phyloP scores from a whole-genome alignment of 2,797 vertebrate species.

The Chiloscyllium punctatum region DNA sequence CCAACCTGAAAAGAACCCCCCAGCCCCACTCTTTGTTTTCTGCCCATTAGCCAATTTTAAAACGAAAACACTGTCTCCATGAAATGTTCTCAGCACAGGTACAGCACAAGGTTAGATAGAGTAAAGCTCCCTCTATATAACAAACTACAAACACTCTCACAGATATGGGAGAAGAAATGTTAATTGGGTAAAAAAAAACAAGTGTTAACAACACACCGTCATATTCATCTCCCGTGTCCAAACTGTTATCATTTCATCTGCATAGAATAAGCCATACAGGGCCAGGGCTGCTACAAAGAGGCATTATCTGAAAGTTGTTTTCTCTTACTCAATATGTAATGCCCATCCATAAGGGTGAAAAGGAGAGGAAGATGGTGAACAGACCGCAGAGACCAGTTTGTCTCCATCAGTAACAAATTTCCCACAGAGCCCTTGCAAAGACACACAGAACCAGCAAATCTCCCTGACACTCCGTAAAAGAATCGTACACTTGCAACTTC shows the following conservation, averaged over 20 bases:
- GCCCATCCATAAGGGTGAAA: not conserved
- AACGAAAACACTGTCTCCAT: not conserved
- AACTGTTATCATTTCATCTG: not conserved
- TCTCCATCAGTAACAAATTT: not conserved
- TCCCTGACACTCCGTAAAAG: not conserved
- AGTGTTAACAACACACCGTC: too few relatives aligned
- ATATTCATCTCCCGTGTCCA: too few relatives aligned
- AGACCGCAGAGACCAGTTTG: not conserved
- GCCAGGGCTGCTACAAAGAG: not conserved
- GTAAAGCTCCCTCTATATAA: not conserved
- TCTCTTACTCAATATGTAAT: not conserved
- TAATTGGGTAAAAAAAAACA: not conserved
- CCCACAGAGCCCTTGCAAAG: not conserved
- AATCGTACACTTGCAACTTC: not conserved
- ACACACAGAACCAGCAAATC: not conserved
- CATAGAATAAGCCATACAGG: not conserved
- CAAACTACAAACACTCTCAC: not conserved
- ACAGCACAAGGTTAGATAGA: not conserved
- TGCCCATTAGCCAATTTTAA: too few relatives aligned
- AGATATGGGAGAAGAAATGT: not conserved
- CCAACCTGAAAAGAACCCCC: too few relatives aligned
- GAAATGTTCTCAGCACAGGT: not conserved
- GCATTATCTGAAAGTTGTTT: not conserved
- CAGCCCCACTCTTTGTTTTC: too few relatives aligned
- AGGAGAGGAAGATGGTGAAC: not conserved